phyloP scores from a whole-genome alignment of 23 tunicate species.

The Corella eumyota region DNA sequence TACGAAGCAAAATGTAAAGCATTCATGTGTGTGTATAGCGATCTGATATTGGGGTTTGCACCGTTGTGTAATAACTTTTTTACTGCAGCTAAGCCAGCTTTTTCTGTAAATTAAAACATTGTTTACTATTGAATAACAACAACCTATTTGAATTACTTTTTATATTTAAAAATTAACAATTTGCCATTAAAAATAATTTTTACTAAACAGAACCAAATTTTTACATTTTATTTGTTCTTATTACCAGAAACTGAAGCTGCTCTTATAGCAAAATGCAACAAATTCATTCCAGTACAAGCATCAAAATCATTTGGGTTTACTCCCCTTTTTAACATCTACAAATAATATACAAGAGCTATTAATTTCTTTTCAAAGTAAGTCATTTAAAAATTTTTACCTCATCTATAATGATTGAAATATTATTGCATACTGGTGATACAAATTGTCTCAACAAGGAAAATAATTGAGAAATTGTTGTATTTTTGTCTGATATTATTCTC shows the following conservation, averaged over 20 bases:
- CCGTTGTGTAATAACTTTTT: constrained; percentile 33
- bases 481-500: constrained; percentile 31
- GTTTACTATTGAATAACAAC: background rate
- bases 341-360: background rate
- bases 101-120: constrained; percentile 27
- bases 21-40: constrained; percentile 60
- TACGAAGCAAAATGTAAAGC: constrained; percentile 74
- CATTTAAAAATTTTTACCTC: no score
- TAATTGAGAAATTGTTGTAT: constrained; percentile 40
- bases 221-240: background rate
- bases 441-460: constrained; percentile 77
- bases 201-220: background rate
- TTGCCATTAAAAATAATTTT: background rate
- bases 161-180: background rate
- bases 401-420: constrained; percentile 35
- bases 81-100: constrained; percentile 35
- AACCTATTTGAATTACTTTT: background rate
- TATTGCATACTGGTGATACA: constrained; percentile 54
- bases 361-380: no score
- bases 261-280: constrained; percentile 66
- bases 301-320: constrained; percentile 58
- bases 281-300: constrained; percentile 50
- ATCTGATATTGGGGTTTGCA: constrained; percentile 46
- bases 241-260: constrained; percentile 58
- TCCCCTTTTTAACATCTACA: constrained; percentile 39